Conservation (phyloP, 2,888 invertebrate species). For the Conomelus anceps region DNA sequence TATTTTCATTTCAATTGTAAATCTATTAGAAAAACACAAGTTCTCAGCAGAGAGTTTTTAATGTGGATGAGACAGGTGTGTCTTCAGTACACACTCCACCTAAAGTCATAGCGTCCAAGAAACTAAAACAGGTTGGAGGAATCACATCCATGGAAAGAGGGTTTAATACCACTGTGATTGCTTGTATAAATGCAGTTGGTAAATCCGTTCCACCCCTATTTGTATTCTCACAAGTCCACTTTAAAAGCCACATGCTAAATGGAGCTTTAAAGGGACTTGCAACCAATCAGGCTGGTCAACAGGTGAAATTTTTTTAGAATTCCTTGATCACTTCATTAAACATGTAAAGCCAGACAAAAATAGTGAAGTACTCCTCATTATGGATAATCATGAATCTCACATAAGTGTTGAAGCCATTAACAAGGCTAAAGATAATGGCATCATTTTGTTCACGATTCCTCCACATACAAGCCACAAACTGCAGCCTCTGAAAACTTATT, state of each 20-base stretch:
- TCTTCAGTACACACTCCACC: too few relatives aligned
- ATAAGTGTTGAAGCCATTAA: constrained; percentile 14
- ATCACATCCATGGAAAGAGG: background rate
- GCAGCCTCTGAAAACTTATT: constrained; percentile 28
- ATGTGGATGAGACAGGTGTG: too few relatives aligned
- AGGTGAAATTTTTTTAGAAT: constrained; percentile 22
- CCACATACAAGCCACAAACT: too few relatives aligned
- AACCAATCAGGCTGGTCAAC: constrained; percentile 30
- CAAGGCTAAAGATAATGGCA: constrained; percentile 18
- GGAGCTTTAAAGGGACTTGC: constrained; percentile 24
- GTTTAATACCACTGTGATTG: background rate
- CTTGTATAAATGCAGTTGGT: too few relatives aligned
- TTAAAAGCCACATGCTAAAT: background rate
- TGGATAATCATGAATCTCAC: constrained; percentile 38
- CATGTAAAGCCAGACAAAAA: constrained; percentile 30
- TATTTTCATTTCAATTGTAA: too few relatives aligned
- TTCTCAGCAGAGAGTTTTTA: background rate
- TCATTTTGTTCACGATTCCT: constrained; percentile 28
- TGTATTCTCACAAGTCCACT: background rate
- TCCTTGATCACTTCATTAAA: constrained; percentile 29
- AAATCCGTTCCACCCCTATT: background rate
- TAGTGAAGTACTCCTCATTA: constrained; percentile 37
- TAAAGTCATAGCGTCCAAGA: background rate
- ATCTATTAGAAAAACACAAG: background rate
- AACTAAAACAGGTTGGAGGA: background rate